Base-by-base conservation (phyloP, 1,140 invertebrate species). In the Drosophila sp. region DNA sequence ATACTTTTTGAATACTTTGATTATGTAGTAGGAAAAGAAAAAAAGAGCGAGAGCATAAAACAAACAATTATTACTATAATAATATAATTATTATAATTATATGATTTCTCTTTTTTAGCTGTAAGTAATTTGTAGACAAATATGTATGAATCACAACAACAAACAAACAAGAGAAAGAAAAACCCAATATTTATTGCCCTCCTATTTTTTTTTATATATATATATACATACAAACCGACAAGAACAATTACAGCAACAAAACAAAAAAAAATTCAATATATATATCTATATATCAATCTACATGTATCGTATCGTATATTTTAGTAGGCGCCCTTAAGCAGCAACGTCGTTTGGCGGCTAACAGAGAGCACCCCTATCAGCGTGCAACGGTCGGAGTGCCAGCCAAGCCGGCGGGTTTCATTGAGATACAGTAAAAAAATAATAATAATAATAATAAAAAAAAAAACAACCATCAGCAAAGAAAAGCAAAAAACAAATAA, bases 291-390 rank as follows among this genome's bases (percentile, higher is more conserved):
- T 60, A 73, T 72, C 70, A 66, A 90, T 90, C 77, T 90, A 81
- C 67, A 85, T 89, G 80, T 85, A 90, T 81, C 84, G 83, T 86
- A 86, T 86, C 85, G 79, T 90, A 83, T 91, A 91, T 91, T 91
- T 83, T 91, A 93, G 92, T 94, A 94, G 93, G 93, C 93, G 93
- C 94, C 92, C 93, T 94, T 93, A 92, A 92, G 86, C 90, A 93
- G 92, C 92, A 91, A 91, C 92, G 94, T 94, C 92, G 94, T 94
- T 93, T 93, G 94, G 93, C 95, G 95, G 94, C 96, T 96, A 94
- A 95, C 95, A 93, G 95, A 94, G 96, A 97, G 93, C 96, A 97
- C 95, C 96, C 96, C 93, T 97, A 97, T 95, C 96, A 97, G 95
- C 96, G 96, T 94, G 96, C 96, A 92, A 96, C 96, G 73, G 90